Conservation (phyloP, 2,113 vertebrate genomes). For the Spea multiplicata region DNA sequence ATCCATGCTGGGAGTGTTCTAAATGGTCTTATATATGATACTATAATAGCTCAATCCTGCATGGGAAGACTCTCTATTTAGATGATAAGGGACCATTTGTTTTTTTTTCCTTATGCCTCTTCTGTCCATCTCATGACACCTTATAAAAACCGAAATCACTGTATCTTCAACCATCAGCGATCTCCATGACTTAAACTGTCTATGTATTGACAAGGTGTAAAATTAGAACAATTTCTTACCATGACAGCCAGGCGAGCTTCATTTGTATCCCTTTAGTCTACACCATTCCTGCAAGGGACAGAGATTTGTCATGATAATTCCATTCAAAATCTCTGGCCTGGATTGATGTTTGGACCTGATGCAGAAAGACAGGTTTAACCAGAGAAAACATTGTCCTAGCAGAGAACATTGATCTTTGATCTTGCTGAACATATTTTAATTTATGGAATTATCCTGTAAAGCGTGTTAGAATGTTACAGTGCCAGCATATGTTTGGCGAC, state of each 20-base stretch:
- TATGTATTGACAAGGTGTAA: conserved; percentile 43
- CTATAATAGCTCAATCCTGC: too few species aligned
- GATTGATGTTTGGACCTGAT: conserved; percentile 23
- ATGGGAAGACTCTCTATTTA: too few species aligned
- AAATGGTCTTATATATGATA: too few species aligned
- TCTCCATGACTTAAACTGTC: conserved; percentile 36
- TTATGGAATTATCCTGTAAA: background rate
- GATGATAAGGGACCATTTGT: too few species aligned
- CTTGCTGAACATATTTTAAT: conserved; percentile 23
- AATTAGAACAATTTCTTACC: conserved; percentile 39
- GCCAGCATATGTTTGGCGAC: background rate
- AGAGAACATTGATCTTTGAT: conserved; percentile 30
- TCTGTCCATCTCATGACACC: background rate
- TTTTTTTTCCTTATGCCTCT: background rate
- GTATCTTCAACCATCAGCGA: conserved; percentile 23
- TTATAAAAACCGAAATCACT: conserved; percentile 9
- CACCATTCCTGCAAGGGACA: conserved; percentile 10
- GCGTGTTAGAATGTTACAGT: background rate
- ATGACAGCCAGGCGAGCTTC: conserved; percentile 24
- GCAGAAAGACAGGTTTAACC: conserved; percentile 6
- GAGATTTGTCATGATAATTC: conserved; percentile 42
- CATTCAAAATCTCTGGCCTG: conserved; percentile 5
- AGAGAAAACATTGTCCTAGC: conserved; percentile 7
- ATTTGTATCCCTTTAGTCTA: conserved; percentile 45
- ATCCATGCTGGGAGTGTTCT: too few species aligned